Evolutionary conservation across 2,113 vertebrate species (phyloP).

Genomic region (Columbina picui): DNA sequence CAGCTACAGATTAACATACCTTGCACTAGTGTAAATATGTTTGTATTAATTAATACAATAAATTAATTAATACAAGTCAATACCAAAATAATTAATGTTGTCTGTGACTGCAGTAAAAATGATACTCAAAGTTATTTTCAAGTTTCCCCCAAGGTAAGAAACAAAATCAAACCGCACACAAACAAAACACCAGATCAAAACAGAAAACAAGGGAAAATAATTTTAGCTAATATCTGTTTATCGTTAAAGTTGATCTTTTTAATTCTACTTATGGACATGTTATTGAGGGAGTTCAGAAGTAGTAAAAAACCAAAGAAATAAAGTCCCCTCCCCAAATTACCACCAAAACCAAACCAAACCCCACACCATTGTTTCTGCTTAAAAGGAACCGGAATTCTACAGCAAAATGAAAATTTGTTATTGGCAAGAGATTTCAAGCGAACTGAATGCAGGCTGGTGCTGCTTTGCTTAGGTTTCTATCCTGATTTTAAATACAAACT

Average conservation of each 20-base stretch:
- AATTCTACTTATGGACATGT: neutral
- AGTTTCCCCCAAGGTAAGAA: neutral
- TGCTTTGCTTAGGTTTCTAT: neutral
- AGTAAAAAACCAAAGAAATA: neutral
- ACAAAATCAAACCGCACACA: neutral
- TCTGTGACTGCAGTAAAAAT: neutral
- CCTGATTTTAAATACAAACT: neutral
- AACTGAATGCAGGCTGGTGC: neutral
- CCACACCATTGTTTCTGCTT: neutral
- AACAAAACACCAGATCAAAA: neutral
- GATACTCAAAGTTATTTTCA: neutral
- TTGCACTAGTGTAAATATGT: neutral
- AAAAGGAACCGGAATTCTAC: neutral
- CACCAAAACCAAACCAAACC: neutral
- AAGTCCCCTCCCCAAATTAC: too few species aligned
- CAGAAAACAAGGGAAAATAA: neutral
- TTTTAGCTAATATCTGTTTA: neutral
- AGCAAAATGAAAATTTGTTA: neutral
- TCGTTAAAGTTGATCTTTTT: neutral
- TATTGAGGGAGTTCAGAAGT: neutral
- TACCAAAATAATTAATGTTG: too few species aligned
- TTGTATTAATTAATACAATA: neutral
- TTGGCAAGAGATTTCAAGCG: neutral
- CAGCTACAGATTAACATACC: neutral
- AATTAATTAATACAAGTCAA: too few species aligned